Evolutionary conservation across 2,888 invertebrate species (phyloP).

Genomic region (Ectobius pallidus): DNA sequence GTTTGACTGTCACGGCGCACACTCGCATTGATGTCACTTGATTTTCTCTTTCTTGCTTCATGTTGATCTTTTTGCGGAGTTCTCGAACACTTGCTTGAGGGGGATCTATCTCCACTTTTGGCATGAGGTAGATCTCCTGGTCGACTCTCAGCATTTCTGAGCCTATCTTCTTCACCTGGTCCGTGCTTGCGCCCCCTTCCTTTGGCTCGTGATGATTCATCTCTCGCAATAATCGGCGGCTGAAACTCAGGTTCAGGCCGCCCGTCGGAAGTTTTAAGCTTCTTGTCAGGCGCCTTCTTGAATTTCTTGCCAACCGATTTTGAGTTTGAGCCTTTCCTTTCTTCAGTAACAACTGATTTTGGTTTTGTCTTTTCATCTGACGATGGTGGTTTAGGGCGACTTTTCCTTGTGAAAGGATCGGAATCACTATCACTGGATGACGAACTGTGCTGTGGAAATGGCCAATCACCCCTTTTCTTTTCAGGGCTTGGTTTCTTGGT

Average conservation of each 20-base stretch:
- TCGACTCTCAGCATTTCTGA: slow-evolving; percentile 70
- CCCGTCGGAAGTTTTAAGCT: slow-evolving; percentile 85
- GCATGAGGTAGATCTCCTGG: slow-evolving; percentile 68
- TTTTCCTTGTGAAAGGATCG: slow-evolving; percentile 53
- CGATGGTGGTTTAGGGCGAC: slow-evolving; percentile 46
- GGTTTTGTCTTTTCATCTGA: slow-evolving; percentile 49
- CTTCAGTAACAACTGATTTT: slow-evolving; percentile 28
- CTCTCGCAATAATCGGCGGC: slow-evolving; percentile 76
- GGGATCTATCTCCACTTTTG: slow-evolving; percentile 55
- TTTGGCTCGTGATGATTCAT: slow-evolving; percentile 66
- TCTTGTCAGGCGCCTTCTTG: slow-evolving; percentile 77
- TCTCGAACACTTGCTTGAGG: slow-evolving; percentile 36
- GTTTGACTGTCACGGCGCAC: slow-evolving; percentile 37
- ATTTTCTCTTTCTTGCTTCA: slow-evolving; percentile 54
- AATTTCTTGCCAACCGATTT: slow-evolving; percentile 56
- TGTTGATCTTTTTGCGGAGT: slow-evolving; percentile 38
- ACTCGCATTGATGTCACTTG: slow-evolving; percentile 48
- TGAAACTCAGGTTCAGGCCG: slow-evolving; percentile 73
- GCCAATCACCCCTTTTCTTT: slow-evolving; percentile 63
- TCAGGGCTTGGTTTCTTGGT: slow-evolving; percentile 34
- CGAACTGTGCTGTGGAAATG: slow-evolving; percentile 70
- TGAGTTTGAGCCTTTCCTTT: slow-evolving; percentile 36
- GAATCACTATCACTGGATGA: slow-evolving; percentile 62
- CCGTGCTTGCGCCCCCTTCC: slow-evolving; percentile 43
- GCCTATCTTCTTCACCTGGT: slow-evolving; percentile 62